phyloP scores from a whole-genome alignment of 2,113 vertebrate species.

The Petroica traversi region DNA sequence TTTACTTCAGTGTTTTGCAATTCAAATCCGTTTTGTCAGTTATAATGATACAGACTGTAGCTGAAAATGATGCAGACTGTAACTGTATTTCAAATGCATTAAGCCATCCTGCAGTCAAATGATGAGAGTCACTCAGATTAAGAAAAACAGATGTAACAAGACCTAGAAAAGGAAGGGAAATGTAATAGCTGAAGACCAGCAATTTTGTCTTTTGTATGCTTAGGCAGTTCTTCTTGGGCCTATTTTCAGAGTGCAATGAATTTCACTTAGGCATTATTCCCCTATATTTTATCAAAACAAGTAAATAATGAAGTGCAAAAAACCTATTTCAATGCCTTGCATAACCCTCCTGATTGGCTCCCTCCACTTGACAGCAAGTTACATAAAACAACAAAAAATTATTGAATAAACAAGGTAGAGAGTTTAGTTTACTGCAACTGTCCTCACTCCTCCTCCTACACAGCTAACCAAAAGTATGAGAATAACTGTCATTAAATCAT shows the following conservation, averaged over 20 bases:
- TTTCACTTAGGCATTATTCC: background rate
- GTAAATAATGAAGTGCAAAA: background rate
- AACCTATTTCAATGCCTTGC: background rate
- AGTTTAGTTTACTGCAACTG: background rate
- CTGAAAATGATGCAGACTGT: background rate
- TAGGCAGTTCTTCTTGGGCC: background rate
- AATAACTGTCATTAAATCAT: background rate
- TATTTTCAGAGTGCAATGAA: background rate
- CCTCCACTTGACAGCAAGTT: background rate
- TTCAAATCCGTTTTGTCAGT: constrained; percentile 20
- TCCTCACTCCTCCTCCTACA: background rate
- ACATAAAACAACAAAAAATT: background rate
- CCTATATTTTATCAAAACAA: background rate
- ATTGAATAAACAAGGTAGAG: background rate
- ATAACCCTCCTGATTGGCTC: background rate
- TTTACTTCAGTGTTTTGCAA: constrained; percentile 5
- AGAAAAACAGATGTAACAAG: background rate
- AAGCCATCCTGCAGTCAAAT: background rate
- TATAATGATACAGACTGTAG: background rate
- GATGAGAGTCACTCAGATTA: background rate
- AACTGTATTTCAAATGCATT: constrained; percentile 17
- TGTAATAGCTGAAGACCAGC: background rate
- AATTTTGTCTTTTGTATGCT: background rate
- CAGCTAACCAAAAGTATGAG: background rate
- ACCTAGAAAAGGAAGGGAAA: background rate